A percentile compares a stretch with the other conserved stretches of the same genome.
Evolutionary conservation across 1,140 invertebrate genomes (phyloP).

Genomic region (Tenebrio molitor): DNA sequence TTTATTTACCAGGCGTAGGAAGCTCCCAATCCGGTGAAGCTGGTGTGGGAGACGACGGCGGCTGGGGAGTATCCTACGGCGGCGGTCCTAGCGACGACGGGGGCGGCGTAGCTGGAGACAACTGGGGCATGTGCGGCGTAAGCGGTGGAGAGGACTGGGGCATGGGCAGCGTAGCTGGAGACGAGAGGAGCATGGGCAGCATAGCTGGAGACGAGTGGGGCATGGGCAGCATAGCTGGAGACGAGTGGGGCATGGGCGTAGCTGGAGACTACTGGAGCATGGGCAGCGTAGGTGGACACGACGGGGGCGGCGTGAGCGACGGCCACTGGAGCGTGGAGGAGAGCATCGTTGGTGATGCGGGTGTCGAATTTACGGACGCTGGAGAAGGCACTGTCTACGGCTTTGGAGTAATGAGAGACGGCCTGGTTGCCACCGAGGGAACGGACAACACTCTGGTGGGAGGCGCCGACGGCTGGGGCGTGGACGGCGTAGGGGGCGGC

Average conservation of each 20-base stretch:
- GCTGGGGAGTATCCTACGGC: conserved; percentile 70
- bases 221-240: conserved; percentile 58
- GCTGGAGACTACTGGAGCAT: conserved; percentile 36
- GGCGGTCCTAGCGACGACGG: conserved; percentile 58
- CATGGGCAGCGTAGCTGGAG: conserved; percentile 46
- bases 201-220: conserved; percentile 45
- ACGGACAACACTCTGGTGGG: conserved; percentile 71
- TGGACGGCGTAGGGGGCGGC: conserved; percentile 66
- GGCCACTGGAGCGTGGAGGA: too few relatives aligned
- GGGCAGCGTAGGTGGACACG: conserved; percentile 42
- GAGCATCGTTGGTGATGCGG: conserved; percentile 72
- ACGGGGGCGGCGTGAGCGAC: conserved; percentile 53
- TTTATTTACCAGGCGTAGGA: conserved; percentile 68
- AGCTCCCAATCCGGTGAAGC: conserved; percentile 68
- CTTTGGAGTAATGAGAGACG: conserved; percentile 73
- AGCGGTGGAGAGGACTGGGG: conserved; percentile 50
- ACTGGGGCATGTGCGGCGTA: conserved; percentile 54
- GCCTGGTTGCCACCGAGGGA: conserved; percentile 71
- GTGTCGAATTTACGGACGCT: conserved; percentile 74
- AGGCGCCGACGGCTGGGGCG: conserved; percentile 68
- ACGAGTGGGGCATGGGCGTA: conserved; percentile 27
- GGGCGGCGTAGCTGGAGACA: conserved; percentile 25
- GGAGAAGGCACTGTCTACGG: conserved; percentile 75
- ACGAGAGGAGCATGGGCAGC: conserved; percentile 49
- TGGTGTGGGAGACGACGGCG: conserved; percentile 69